Base-by-base conservation (phyloP, 2,888 invertebrate genomes). In the Sipunculus nudus region DNA sequence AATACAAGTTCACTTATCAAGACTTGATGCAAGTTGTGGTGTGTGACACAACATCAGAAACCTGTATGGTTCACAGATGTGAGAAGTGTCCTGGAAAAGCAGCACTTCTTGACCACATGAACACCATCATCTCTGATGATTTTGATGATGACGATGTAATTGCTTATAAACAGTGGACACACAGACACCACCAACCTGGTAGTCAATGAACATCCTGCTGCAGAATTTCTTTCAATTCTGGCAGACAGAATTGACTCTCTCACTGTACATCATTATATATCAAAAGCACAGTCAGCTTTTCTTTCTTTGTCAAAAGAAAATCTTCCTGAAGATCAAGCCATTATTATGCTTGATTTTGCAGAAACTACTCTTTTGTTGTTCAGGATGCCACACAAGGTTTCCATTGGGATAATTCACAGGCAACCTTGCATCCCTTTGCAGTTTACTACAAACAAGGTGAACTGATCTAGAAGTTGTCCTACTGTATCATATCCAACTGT, bases 351-450 rank as follows among this genome's bases (percentile, higher is more conserved):
- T 10, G 66, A 72, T 53, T 71, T 71, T 58, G 63, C 56, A 4
- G 65, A 70, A 59, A 39, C 25, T 38, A 49, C 31, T 49, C 29
- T 28, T 57, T 57, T n/a, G 28, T 55, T n/a, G 35, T 55, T 1
- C 68, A 70, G 53, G 65, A 67, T 57, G 68, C 63, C 5, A 53
- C 61, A n/a, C 67, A 71, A 43, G 59, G 60, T 10, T 66, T 57
- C 47, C 67, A 71, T 45, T 73, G 72, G 71, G 55, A 53, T 10
- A 68, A 70, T 56, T 43, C 52, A 5, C 67, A 72, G 38, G 64
- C 68, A n/a, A 71, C 67, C 2, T 40, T 72, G 4, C 69, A 70
- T 50, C 71, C 67, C 16, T 67, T 71, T 48, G 60, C 58, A 3
- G 50, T 53, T 3, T 65, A 66, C 43, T 31, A 53, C 61, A 16